phyloP scores from a whole-genome alignment of 2,888 invertebrate species.

The Lasius platythorax region DNA sequence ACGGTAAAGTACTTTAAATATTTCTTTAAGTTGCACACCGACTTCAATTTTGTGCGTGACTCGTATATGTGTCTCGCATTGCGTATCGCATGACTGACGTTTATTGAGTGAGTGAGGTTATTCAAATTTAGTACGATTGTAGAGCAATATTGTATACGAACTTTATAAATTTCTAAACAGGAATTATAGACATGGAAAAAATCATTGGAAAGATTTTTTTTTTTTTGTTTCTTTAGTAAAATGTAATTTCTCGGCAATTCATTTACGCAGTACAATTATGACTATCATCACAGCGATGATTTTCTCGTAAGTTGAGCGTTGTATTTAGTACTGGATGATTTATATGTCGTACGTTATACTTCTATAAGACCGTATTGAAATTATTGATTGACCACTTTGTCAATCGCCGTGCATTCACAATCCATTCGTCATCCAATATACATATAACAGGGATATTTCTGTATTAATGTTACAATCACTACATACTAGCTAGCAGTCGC shows the following conservation, averaged over 20 bases:
- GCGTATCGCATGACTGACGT: neutral
- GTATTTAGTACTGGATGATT: neutral
- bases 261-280: neutral
- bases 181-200: neutral
- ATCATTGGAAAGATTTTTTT: neutral
- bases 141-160: neutral
- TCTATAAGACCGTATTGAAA: conserved; percentile 31
- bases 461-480: conserved; percentile 45
- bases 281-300: neutral
- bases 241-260: neutral
- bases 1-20: conserved; percentile 86
- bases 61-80: neutral
- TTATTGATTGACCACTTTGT: conserved; percentile 50
- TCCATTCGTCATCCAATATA: conserved; percentile 47
- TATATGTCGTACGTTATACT: conserved; percentile 10
- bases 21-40: neutral
- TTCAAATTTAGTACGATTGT: neutral
- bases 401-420: conserved; percentile 24
- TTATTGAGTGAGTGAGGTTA: neutral
- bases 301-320: neutral
- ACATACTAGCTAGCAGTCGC: conserved; percentile 12
- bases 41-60: neutral
- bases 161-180: neutral
- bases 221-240: neutral
- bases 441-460: conserved; percentile 51